phyloP scores from a whole-genome alignment of 2,113 vertebrate species.

The Carettochelys insculpta region DNA sequence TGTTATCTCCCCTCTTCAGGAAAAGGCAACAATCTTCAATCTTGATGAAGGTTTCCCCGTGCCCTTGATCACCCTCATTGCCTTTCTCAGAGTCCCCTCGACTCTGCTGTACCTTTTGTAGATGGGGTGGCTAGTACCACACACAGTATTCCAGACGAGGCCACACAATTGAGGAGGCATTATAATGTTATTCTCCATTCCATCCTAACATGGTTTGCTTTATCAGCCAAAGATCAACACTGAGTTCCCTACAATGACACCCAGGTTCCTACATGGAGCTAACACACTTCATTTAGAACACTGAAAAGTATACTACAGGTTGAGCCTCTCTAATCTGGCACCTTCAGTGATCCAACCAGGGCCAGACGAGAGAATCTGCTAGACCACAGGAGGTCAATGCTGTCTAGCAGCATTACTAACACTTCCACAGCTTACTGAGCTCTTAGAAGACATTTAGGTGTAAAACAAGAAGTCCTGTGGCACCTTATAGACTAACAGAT shows the following conservation, averaged over 20 bases:
- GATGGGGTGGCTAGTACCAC: background rate
- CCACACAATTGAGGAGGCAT: background rate
- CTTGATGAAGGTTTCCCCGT: background rate
- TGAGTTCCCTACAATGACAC: background rate
- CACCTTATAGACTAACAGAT: too few relatives aligned
- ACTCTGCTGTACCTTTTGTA: background rate
- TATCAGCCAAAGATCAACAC: background rate
- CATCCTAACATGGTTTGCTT: background rate
- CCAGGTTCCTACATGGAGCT: background rate
- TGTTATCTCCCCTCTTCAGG: background rate
- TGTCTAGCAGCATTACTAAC: too few relatives aligned
- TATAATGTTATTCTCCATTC: background rate
- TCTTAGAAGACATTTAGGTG: too few relatives aligned
- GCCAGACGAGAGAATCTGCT: too few relatives aligned
- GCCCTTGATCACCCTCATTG: background rate
- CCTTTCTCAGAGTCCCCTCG: background rate
- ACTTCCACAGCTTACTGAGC: too few relatives aligned
- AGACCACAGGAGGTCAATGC: too few relatives aligned
- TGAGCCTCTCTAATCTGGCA: too few relatives aligned
- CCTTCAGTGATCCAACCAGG: too few relatives aligned
- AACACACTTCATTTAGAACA: background rate
- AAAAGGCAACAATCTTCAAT: background rate
- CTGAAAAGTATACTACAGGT: background rate
- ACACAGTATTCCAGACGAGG: background rate
- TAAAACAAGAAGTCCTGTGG: too few relatives aligned